These are phyloP conservation scores for Catamblyrhynchus diadema DNA, from an alignment of 2,797 vertebrate species.

Conservation along the genomic window DNA sequence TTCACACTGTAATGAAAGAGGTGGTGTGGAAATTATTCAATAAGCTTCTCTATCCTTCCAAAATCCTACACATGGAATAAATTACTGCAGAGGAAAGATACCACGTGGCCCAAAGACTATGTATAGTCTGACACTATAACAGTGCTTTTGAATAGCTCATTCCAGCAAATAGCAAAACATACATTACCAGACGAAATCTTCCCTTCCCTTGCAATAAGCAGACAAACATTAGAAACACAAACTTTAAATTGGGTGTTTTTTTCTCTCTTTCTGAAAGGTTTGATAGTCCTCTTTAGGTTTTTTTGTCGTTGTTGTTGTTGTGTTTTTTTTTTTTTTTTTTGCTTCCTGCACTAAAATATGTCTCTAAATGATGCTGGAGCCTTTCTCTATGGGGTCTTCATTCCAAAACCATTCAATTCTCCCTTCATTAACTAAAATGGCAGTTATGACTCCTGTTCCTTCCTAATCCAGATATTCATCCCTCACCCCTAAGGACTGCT, in stretches of 20 bases:
- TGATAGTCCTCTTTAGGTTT: neutral
- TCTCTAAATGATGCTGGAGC: neutral
- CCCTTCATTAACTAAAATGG: neutral
- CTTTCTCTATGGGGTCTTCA: neutral
- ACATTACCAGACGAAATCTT: neutral
- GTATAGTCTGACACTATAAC: neutral
- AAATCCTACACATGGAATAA: conserved; percentile 1
- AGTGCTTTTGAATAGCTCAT: neutral
- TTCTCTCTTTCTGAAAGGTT: neutral
- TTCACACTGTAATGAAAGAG: neutral
- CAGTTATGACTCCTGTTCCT: neutral
- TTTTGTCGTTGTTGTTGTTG: too few species aligned
- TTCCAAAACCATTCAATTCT: neutral
- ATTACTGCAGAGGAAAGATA: neutral
- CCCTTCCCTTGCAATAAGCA: neutral
- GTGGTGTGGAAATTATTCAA: neutral
- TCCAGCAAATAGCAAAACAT: neutral
- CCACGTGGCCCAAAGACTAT: neutral
- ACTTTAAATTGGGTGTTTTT: neutral
- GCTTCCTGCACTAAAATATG: neutral
- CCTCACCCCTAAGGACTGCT: neutral
- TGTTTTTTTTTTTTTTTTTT: neutral
- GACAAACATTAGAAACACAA: neutral
- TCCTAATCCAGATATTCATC: neutral
- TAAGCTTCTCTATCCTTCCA: neutral